Base-by-base conservation (phyloP, 2,797 vertebrate species). In the Bradypodion pumilum region DNA sequence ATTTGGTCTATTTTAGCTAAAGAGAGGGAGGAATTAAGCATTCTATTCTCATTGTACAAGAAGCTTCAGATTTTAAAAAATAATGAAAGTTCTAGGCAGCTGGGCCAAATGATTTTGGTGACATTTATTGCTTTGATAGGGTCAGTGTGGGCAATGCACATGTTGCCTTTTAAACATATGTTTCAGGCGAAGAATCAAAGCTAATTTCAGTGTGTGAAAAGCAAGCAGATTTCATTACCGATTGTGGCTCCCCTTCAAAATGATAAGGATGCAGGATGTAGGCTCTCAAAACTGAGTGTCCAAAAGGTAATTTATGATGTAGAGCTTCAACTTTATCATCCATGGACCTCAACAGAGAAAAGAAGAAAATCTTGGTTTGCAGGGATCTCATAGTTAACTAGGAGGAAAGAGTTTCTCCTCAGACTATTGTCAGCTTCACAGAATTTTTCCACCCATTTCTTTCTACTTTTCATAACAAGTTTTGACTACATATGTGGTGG, bases 221-320 rank as follows among this genome's bases (percentile, higher is more conserved):
- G 94, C 94, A 91, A 93, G 93, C 88, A 96, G 95, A 96, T 96
- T 94, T 94, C 94, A 96, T 95, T 96, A 95, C 92, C 93, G 96
- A 96, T 95, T 95, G 91, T 92, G 94, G 94, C 92, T 95, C 92
- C 89, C 92, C 94, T 94, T 94, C 93, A 93, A 94, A 93, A 92
- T 84, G 95, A 96, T 95, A 95, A 95, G 94, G 89, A 91, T 89
- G 86, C 83, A 89, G 92, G 93, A 93, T 93, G 92, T 84, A 94
- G 92, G 90, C 94, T 94, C 94, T 96, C 94, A 93, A 95, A 94
- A 95, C 94, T 87, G 89, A 92, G 89, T 86, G 92, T 95, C 94
- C 93, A 94, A 95, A 93, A 87, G 91, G 91, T 92, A 95, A 96
- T 95, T 95, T 95, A 94, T 92, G 95, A 94, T 95, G 93, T 93